Conservation (phyloP, 2,797 vertebrate genomes). For the Petrocephalus sullivani region DNA sequence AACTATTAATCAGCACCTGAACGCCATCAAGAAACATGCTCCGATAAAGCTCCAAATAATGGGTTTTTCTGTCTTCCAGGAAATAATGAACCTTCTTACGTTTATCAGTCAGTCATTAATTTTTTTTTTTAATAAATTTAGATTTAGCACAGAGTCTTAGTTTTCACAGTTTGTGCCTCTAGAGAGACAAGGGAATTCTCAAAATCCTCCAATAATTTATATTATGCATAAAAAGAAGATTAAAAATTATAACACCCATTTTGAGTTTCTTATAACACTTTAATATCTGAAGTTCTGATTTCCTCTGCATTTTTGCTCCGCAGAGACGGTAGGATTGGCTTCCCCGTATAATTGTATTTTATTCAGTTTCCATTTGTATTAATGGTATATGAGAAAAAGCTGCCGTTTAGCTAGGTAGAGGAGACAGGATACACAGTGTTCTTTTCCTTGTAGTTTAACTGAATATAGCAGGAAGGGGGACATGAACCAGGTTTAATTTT, state of each 20-base stretch:
- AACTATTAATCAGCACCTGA: background rate
- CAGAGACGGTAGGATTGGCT: background rate
- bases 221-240: background rate
- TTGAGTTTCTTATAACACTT: background rate
- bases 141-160: background rate
- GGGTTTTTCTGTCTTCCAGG: background rate
- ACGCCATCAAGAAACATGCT: background rate
- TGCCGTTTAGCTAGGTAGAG: background rate
- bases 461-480: background rate
- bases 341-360: constrained; percentile 8
- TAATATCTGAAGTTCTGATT: background rate
- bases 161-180: background rate
- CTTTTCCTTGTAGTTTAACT: background rate
- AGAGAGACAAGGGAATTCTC: background rate
- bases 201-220: background rate
- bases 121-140: background rate
- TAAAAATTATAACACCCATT: background rate
- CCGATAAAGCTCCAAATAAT: background rate
- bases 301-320: background rate
- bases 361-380: background rate
- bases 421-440: background rate
- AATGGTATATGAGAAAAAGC: background rate
- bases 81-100: background rate
- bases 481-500: background rate
- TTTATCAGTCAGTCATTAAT: background rate